Evolutionary conservation across 2,797 vertebrate species (phyloP), one percentile per base, ranked within the genome.

Genomic region (Cheirogaleus major): DNA sequence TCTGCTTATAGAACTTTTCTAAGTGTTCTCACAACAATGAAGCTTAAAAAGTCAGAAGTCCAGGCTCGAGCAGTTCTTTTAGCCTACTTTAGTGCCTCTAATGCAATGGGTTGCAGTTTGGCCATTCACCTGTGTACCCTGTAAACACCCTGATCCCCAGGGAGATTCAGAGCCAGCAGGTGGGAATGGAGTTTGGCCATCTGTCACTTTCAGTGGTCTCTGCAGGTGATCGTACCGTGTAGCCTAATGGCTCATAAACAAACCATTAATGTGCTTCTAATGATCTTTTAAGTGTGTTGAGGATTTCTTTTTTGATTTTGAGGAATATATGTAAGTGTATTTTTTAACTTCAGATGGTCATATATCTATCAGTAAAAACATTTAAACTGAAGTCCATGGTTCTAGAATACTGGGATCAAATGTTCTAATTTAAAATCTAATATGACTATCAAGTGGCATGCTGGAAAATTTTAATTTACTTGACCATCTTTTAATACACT

Each of bases 351-450:
- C 57, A 80, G 15, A 12, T 91, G 23, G 82, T 73, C 25, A 43
- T 43, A 7, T 63, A 43, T 55, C 4, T 14, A 27, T 87, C 3
- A 63, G 57, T 93, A 84, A 79, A n/a, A 83, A 69, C 13, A 69
- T 78, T 92, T 63, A 89, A 96, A 38, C 22, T 86, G 61, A 25
- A 45, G 17, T 82, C 32, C 38, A 72, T 52, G 76, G 23, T 35
- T 55, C 35, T 76, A 63, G 57, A 83, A 55, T 92, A 72, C 59
- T 83, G 57, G 57, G 45, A 65, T 85, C 12, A 89, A 30, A 93
- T 69, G 32, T 75, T 87, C 80, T 69, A 22, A 84, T 78, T 83
- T 82, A 76, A 94, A 95, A 76, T 32, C 41, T 59, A 85, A 67
- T 23, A 15, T 70, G 20, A 7, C 32, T 93, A 7, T 91, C 41